phyloP scores from a whole-genome alignment of 1,140 invertebrate genomes.

The Pomacea maculata region DNA sequence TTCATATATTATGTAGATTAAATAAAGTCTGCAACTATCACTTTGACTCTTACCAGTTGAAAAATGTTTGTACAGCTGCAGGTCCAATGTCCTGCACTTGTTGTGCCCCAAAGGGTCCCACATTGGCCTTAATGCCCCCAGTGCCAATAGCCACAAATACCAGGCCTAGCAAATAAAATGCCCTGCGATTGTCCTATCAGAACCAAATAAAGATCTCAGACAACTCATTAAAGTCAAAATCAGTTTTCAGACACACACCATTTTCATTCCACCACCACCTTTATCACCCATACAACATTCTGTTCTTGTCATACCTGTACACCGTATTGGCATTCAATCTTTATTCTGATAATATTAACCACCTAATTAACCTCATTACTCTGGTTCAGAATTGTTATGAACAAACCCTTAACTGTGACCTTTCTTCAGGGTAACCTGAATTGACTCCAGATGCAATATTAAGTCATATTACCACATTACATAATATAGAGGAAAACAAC shows the following conservation, averaged over 20 bases:
- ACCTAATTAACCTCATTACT: background rate
- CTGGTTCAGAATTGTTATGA: no score
- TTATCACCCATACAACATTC: background rate
- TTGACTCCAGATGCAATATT: no score
- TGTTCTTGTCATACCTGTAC: background rate
- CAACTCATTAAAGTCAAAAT: background rate
- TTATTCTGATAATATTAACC: background rate
- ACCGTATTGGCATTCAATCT: background rate
- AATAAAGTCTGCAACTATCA: no score
- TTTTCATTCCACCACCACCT: background rate
- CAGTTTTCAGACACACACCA: background rate
- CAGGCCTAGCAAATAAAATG: constrained; percentile 40
- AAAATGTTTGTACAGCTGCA: constrained; percentile 60
- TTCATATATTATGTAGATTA: no score
- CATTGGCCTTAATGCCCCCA: constrained; percentile 64
- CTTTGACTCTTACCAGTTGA: constrained; percentile 59
- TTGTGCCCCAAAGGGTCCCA: constrained; percentile 67
- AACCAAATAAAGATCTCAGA: background rate
- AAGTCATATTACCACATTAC: background rate
- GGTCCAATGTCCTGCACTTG: constrained; percentile 61
- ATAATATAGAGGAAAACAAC: background rate
- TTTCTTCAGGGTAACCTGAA: no score
- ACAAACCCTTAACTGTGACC: no score
- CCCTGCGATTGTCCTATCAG: constrained; percentile 26
- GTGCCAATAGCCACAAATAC: constrained; percentile 60